Percentiles rank a stretch among this genome's conserved stretches.
These are phyloP conservation scores for Nymphicus hollandicus DNA, from an alignment of 2,113 vertebrate genomes.

Conservation along the genomic window DNA sequence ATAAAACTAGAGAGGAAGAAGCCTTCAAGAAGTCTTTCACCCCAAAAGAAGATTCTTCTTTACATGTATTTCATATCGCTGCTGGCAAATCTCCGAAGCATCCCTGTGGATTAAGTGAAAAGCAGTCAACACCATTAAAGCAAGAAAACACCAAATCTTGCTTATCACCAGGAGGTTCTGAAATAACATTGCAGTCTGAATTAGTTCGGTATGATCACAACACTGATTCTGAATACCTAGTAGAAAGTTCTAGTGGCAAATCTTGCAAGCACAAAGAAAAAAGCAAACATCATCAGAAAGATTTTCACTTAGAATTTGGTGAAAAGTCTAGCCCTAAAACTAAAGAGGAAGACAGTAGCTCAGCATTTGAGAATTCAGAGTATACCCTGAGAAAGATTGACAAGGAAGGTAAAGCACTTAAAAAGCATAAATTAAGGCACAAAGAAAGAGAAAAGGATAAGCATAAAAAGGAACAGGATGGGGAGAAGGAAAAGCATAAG, in stretches of 20 bases:
- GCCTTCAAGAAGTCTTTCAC: conserved; percentile 94
- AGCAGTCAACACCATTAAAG: conserved; percentile 88
- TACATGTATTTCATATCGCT: conserved; percentile 92
- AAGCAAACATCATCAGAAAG: conserved; percentile 93
- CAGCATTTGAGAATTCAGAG: conserved; percentile 82
- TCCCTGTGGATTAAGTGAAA: conserved; percentile 88
- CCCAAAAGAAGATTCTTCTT: conserved; percentile 93
- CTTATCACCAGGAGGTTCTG: conserved; percentile 83
- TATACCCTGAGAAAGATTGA: conserved; percentile 86
- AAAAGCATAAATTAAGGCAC: conserved; percentile 97
- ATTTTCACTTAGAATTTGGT: conserved; percentile 82
- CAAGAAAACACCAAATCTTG: conserved; percentile 92
- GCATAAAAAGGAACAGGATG: conserved; percentile 87
- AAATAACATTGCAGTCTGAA: conserved; percentile 81
- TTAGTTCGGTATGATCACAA: conserved; percentile 86
- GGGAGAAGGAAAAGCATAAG: conserved; percentile 88
- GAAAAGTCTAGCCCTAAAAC: conserved; percentile 82
- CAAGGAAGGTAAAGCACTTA: conserved; percentile 90
- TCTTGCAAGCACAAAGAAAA: conserved; percentile 96
- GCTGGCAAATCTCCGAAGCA: conserved; percentile 92
- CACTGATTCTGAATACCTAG: conserved; percentile 85
- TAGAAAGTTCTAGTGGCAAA: conserved; percentile 91
- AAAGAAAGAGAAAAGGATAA: conserved; percentile 93
- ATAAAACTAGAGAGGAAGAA: conserved; percentile 89
- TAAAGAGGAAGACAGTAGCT: conserved; percentile 85